These are phyloP conservation scores for Tympanuchus pallidicinctus DNA, from an alignment of 2,113 vertebrate genomes.

Conservation along the genomic window DNA sequence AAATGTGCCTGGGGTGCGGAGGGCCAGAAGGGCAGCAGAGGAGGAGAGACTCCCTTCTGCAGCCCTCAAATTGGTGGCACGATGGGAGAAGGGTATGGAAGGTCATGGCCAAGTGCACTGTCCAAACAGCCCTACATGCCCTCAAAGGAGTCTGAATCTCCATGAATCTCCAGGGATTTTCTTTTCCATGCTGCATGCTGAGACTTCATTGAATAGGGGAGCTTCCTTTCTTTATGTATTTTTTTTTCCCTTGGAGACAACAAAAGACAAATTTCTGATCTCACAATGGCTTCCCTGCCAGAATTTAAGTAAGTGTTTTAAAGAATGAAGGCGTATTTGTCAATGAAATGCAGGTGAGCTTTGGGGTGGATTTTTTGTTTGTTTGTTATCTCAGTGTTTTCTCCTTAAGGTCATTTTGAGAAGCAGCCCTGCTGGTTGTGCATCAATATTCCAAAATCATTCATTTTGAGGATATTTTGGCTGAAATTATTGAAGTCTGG, in stretches of 20 bases:
- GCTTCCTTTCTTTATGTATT: not conserved
- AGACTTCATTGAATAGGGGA: not conserved
- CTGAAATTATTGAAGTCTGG: not conserved
- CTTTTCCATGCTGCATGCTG: not conserved
- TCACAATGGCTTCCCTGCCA: not conserved
- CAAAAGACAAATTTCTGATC: not conserved
- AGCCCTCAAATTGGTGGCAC: fast-evolving
- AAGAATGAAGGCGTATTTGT: not conserved
- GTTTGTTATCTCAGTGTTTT: not conserved
- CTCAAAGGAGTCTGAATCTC: not conserved
- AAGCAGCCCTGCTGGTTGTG: not conserved
- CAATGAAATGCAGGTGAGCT: not conserved
- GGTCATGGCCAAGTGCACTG: not conserved
- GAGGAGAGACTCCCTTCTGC: not conserved
- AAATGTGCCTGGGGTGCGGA: not conserved
- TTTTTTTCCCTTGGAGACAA: not conserved
- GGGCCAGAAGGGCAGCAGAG: too few species aligned
- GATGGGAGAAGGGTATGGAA: not conserved
- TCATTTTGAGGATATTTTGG: not conserved
- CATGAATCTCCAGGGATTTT: not conserved
- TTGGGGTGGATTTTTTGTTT: not conserved
- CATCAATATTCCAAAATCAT: not conserved
- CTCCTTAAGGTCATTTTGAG: not conserved
- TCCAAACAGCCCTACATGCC: not conserved
- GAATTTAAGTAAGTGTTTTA: not conserved